Evolutionary conservation across 2,888 invertebrate species (phyloP), one percentile per base, ranked within the genome.

Genomic region (Disparrhopalites patrizii): DNA sequence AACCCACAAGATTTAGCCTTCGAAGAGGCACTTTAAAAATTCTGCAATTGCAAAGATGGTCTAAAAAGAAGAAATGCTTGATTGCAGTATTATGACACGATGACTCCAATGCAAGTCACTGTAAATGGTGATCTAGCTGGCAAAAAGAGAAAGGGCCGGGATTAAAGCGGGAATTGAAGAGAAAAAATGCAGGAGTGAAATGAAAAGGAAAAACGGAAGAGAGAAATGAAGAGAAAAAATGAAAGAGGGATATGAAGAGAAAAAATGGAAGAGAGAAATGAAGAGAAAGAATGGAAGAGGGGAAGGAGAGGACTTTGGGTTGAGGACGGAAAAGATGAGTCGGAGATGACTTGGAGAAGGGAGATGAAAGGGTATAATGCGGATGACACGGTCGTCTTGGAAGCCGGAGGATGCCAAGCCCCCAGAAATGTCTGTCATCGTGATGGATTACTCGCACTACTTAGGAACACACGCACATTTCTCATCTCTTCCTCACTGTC

Each of bases 391-490:
- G 4, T 40, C 40, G 10, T 40, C 40, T 40, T 40, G 40, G 25
- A 28, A 30, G 31, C 3, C 13, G 27, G 20, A 3, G 36, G 28
- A 27, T 25, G 36, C 7, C 20, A 31, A 23, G 31, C 38, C 27
- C 51, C 23, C 61, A 38, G 52, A 61, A 61, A 51, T 40, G 43
- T 51, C 61, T 33, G 51, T 61, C 61, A 51, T 4, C 20, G 23
- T 61, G 61, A 61, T 61, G 61, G 61, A 61, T 61, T 52, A 25
- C 61, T 51, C n/a, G 20, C 20, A 23, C 47, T 5, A 8, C 20
- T 47, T n/a, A n/a, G n/a, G n/a, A n/a, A n/a, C n/a, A n/a, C n/a
- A n/a, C n/a, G n/a, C n/a, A n/a, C n/a, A n/a, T n/a, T n/a, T n/a
- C n/a, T n/a, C n/a, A n/a, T n/a, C n/a, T n/a, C n/a, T n/a, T n/a